These are phyloP conservation scores for Anas platyrhynchos DNA, from an alignment of 2,113 vertebrate species.

Conservation along the genomic window DNA sequence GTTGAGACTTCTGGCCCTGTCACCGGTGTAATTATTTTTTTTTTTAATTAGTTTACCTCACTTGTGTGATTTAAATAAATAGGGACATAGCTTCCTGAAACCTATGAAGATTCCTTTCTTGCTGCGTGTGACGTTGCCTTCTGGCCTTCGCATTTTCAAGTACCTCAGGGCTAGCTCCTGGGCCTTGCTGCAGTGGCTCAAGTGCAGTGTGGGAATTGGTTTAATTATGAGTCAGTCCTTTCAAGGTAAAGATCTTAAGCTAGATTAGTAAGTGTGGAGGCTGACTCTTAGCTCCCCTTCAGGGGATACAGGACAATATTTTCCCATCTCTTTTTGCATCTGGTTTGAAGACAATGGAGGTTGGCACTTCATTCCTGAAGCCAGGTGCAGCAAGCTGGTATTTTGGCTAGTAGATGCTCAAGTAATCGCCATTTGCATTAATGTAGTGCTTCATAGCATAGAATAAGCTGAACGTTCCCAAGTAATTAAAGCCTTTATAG, in stretches of 20 bases:
- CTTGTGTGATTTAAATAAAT: background rate
- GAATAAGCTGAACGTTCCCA: background rate
- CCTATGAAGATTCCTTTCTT: background rate
- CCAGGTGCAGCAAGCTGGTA: background rate
- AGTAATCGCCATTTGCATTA: background rate
- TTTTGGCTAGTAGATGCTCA: background rate
- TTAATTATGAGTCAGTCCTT: constrained; percentile 14
- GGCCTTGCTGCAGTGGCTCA: background rate
- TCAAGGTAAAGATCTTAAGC: constrained; percentile 10
- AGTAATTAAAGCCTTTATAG: constrained; percentile 14
- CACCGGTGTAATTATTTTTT: background rate
- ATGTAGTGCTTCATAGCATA: background rate
- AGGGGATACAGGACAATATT: background rate
- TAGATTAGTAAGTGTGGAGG: background rate
- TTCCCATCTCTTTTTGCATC: background rate
- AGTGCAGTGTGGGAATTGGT: background rate
- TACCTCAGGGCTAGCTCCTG: background rate
- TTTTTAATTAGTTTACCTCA: background rate
- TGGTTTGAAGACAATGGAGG: background rate
- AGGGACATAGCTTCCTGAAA: background rate
- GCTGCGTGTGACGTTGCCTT: background rate
- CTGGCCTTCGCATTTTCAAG: background rate
- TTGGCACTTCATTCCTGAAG: background rate
- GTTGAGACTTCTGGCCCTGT: background rate
- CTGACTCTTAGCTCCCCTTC: background rate